Evolutionary conservation across 2,888 invertebrate species (phyloP), one percentile per base, ranked within the genome.

Genomic region (Orthonychiurus folsomi): DNA sequence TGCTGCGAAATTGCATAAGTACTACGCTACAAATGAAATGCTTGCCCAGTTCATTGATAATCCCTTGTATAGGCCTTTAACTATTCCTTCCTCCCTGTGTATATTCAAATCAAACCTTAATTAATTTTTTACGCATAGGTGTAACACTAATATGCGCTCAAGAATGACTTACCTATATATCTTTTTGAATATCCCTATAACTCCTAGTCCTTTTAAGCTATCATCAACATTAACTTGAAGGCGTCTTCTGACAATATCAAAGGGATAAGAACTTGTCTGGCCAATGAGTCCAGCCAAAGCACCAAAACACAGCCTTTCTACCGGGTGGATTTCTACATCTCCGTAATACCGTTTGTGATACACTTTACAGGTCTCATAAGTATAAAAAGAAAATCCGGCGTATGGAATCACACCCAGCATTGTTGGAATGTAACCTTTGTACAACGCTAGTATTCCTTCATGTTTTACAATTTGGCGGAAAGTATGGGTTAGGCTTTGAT

Each of bases 31-130:
- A 99, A 87, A n/a, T n/a, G n/a, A n/a, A n/a, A n/a, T n/a, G n/a
- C n/a, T n/a, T n/a, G n/a, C n/a, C 95, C 96, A 99, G 79, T 99
- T 99, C 93, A 99, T 93, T 73, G 92, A 93, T n/a, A 99, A 83
- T 0, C 99, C 99, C 79, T 99, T 99, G 82, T 91, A 99, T 77
- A 96, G 88, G 0, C 97, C 97, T 59, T 85, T 83, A 76, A 84
- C 84, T 26, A 91, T 76, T 28, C 99, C 97, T 78, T 99, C 97
- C 70, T 85, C 84, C 62, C 90, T 91, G 79, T 56, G 50, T 58
- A 26, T 2, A 25, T 18, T n/a, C n/a, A n/a, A 61, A 61, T 18
- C 47, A 20, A 26, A 18, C 20, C 3, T 23, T n/a, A 2, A 15
- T 57, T 21, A 56, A 23, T 18, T 47, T 15, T 18, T 63, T n/a